phyloP scores from a whole-genome alignment of 2,888 invertebrate species.

The Lordiphosa fenestrarum region DNA sequence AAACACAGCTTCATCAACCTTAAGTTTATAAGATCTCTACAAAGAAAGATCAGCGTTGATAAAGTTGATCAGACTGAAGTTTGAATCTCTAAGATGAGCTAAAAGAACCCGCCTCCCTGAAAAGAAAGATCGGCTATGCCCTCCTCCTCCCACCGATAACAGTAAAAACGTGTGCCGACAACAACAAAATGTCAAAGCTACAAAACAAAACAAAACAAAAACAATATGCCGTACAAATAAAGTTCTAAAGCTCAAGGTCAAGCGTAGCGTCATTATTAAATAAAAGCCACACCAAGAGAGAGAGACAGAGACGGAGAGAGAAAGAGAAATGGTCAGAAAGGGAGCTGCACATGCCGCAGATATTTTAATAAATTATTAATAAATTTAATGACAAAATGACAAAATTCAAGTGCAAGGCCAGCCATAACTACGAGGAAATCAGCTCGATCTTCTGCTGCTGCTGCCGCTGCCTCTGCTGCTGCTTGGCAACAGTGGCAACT shows the following conservation, averaged over 20 bases:
- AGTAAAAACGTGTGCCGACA: conserved; percentile 45
- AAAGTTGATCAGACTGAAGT: too few species aligned
- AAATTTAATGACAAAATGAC: conserved; percentile 29
- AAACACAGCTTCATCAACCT: too few species aligned
- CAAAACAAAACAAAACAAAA: conserved; percentile 10
- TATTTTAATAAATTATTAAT: conserved; percentile 65
- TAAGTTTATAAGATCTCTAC: too few species aligned
- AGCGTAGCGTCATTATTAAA: conserved; percentile 69
- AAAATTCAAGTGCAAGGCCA: conserved; percentile 54
- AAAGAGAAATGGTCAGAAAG: neutral
- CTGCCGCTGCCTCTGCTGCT: too few species aligned
- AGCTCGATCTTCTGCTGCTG: neutral
- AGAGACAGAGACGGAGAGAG: neutral
- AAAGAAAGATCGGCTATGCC: neutral
- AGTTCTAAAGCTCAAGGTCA: conserved; percentile 72
- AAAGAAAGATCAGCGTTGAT: too few species aligned
- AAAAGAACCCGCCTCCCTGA: too few species aligned
- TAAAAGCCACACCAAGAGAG: conserved; percentile 39
- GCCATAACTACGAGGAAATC: conserved; percentile 20
- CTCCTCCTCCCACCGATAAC: neutral
- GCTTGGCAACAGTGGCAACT: conserved; percentile 2
- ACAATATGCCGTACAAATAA: conserved; percentile 25
- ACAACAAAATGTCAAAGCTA: conserved; percentile 25
- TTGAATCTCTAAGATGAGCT: too few species aligned
- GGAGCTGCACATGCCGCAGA: conserved; percentile 47